These are phyloP conservation scores for Carpatolechia fugitivella DNA, from an alignment of 2,888 invertebrate genomes.

Conservation along the genomic window DNA sequence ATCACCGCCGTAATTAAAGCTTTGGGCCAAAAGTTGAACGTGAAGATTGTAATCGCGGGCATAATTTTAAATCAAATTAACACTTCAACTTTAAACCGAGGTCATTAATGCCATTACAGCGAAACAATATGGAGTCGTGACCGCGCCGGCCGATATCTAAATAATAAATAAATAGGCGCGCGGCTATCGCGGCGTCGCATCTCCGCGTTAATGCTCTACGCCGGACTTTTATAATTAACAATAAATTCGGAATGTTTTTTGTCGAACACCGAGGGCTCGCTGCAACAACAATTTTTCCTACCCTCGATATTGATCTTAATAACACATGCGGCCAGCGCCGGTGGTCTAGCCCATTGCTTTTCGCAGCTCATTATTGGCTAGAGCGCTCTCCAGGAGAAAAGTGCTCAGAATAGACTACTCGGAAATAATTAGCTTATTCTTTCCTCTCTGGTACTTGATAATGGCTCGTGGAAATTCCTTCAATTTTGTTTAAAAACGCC, in stretches of 20 bases:
- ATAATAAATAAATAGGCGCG: conserved; percentile 78
- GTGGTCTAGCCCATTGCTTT: conserved; percentile 40
- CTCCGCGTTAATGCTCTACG: conserved; percentile 72
- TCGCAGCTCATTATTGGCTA: conserved; percentile 25
- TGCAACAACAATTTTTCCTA: conserved; percentile 65
- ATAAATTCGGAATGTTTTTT: conserved; percentile 77
- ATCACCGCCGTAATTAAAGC: conserved; percentile 69
- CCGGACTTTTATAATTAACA: conserved; percentile 78
- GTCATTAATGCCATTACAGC: conserved; percentile 76
- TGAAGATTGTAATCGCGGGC: conserved; percentile 70
- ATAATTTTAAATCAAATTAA: conserved; percentile 80
- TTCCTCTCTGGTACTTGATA: conserved; percentile 38
- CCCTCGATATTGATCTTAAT: conserved; percentile 71
- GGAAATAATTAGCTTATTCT: conserved; percentile 60
- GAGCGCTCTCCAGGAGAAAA: conserved; percentile 12
- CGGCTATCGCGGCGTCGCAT: conserved; percentile 67
- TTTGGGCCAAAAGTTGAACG: conserved; percentile 70
- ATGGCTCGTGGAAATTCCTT: conserved; percentile 45
- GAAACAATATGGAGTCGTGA: conserved; percentile 78
- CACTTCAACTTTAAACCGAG: conserved; percentile 78
- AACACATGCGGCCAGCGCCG: conserved; percentile 42
- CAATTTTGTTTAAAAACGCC: conserved; percentile 64
- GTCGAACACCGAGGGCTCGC: conserved; percentile 51
- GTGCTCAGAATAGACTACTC: conserved; percentile 31
- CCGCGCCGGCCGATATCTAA: conserved; percentile 73